Percentiles rank a stretch among this genome's conserved stretches.
Evolutionary conservation across 1,140 invertebrate genomes (phyloP).

Genomic region (Eufriesea mexicana): DNA sequence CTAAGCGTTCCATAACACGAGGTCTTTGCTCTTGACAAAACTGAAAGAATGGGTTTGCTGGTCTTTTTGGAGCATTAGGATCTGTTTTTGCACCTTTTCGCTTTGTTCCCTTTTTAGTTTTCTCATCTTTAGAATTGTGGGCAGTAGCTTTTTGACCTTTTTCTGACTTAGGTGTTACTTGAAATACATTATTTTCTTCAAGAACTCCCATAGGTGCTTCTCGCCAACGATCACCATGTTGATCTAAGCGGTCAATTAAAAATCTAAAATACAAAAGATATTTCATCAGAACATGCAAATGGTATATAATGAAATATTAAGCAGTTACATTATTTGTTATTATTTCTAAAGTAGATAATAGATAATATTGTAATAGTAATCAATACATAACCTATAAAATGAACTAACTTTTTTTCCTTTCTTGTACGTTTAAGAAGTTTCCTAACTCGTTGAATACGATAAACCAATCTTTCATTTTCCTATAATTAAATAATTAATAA

Average conservation of each 20-base stretch:
- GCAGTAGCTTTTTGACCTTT: constrained; percentile 72
- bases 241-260: constrained; percentile 80
- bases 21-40: constrained; percentile 90
- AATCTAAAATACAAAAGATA: constrained; percentile 71
- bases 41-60: constrained; percentile 91
- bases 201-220: constrained; percentile 81
- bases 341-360: neutral
- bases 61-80: constrained; percentile 90
- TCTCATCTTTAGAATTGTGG: constrained; percentile 76
- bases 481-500: constrained; percentile 63
- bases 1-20: constrained; percentile 87
- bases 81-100: constrained; percentile 83
- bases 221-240: constrained; percentile 81
- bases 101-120: constrained; percentile 80
- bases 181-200: constrained; percentile 80
- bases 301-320: neutral
- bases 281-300: neutral
- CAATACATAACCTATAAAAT: constrained; percentile 68
- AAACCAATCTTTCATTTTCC: constrained; percentile 82
- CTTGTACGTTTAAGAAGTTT: constrained; percentile 79
- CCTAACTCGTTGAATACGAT: constrained; percentile 80
- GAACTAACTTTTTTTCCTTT: constrained; percentile 81
- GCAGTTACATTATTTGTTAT: neutral
- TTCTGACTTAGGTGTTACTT: constrained; percentile 74
- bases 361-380: neutral